Evolutionary conservation across 1,140 invertebrate genomes (phyloP).

Genomic region (Calephelis nemesis): DNA sequence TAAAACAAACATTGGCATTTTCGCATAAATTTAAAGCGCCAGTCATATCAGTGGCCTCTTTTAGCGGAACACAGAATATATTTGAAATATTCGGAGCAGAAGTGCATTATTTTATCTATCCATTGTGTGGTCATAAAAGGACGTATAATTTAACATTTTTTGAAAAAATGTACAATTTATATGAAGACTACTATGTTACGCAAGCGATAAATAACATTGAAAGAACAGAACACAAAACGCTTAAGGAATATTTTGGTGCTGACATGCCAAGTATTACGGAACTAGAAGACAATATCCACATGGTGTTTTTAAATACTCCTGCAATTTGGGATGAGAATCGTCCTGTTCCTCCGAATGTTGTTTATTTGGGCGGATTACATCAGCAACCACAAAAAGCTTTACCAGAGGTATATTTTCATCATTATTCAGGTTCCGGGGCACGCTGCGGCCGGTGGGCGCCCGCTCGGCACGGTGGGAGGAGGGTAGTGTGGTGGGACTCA

Average conservation of each 20-base stretch:
- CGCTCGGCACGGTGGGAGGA: slow-evolving; percentile 56
- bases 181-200: background rate
- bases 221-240: slow-evolving; percentile 9
- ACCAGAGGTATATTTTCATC: background rate
- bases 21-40: background rate
- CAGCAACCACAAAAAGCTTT: background rate
- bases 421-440: slow-evolving; percentile 61
- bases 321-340: too few species aligned
- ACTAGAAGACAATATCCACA: slow-evolving; percentile 6
- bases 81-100: slow-evolving; percentile 4
- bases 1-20: background rate
- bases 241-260: background rate
- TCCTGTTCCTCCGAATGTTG: too few species aligned
- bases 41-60: slow-evolving; percentile 11
- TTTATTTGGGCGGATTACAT: slow-evolving; percentile 7
- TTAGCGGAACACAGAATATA: background rate
- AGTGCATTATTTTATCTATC: background rate
- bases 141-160: slow-evolving; percentile 3
- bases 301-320: background rate
- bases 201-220: background rate
- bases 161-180: background rate
- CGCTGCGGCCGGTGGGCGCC: slow-evolving; percentile 49
- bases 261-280: background rate
- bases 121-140: background rate
- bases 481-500: too few species aligned